Base-by-base conservation (phyloP, 2,888 invertebrate genomes). In the Catotricha subobsoleta region DNA sequence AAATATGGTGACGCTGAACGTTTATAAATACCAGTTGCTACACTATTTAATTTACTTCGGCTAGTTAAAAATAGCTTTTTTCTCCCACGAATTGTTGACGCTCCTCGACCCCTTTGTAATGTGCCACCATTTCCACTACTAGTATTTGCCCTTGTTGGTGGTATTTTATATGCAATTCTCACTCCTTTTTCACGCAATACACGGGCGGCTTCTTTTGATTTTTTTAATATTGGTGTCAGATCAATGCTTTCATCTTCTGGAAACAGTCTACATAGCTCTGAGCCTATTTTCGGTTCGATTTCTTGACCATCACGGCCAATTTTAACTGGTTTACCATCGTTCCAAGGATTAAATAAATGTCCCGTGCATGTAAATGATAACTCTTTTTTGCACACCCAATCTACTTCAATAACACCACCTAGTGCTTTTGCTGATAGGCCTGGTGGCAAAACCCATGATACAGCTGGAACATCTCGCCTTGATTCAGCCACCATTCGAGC, bases 251-350 rank as follows among this genome's bases (percentile, higher is more conserved):
- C 82, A 62, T 97, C 97, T 62, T 88, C 80, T 3, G 91, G 83
- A 62, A 97, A 97, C 36, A 95, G 66, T 45, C 92, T 75, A 45
- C 63, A 97, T 44, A 97, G 66, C 59, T 92, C 90, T 60, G 90
- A 88, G 15, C 91, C 97, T 41, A 91, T 87, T 59, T 84, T 76
- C 3, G 94, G 92, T 59, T 95, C 95, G 50, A 97, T 90, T 71
- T 95, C 95, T 71, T 95, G 83, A 1, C 97, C 97, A 67, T 97
- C 97, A 47, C 97, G 72, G n/a, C 94, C 97, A 54, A 97, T 95
- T 70, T 97, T 97, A 0, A 97, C 95, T 43, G 94, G 92, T 64
- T 94, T 94, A 35, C 91, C 88, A 58, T 95, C 94, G 67, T 97
- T 97, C 92, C 94, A 97, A 5, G 90, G 82, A 66, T 97, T 97